Evolutionary conservation across 2,113 vertebrate species (phyloP), one percentile per base, ranked within the genome.

Genomic region (Sceloporus tristichus): DNA sequence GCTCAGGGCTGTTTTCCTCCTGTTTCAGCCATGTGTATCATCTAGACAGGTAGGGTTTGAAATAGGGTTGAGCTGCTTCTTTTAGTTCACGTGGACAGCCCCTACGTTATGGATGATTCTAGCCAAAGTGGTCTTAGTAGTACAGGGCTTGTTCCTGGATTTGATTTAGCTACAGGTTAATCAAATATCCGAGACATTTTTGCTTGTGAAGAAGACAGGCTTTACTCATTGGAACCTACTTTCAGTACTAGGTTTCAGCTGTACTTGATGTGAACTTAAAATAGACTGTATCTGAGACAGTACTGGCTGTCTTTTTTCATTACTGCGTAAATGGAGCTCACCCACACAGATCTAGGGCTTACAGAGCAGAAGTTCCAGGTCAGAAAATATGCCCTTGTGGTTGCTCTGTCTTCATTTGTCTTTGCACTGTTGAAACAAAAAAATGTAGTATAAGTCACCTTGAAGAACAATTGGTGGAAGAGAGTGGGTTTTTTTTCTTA

Each of bases 291-390:
- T 79, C 77, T 79, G 48, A 80, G 54, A 18, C 34, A 9, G 16
- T 62, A 59, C 54, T 80, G 38, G 34, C 29, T 81, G n/a, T 56
- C n/a, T 81, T 81, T 81, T 18, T 34, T 81, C n/a, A 81, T n/a
- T 18, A 81, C 13, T 62, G 56, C 65, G 29, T 23, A 81, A 81
- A n/a, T n/a, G 5, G 23, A 81, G 19, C 29, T 81, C 56, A 62
- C 56, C n/a, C 54, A 21, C 29, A n/a, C n/a, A 62, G 29, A 62
- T 80, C 79, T 62, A 18, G 54, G 14, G 59, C 59, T 80, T 62
- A 80, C 3, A 62, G 13, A 79, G 56, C n/a, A 62, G 56, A 81
- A 18, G 2, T 65, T 62, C 56, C 79, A 62, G 79, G 79, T 34
- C 79, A 62, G 56, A 81, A 81, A 81, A 18, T 25, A 56, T 79